Percentiles rank a stretch among this genome's conserved stretches.
phyloP scores from a whole-genome alignment of 2,888 invertebrate species.

The Chromoteleia sp. region DNA sequence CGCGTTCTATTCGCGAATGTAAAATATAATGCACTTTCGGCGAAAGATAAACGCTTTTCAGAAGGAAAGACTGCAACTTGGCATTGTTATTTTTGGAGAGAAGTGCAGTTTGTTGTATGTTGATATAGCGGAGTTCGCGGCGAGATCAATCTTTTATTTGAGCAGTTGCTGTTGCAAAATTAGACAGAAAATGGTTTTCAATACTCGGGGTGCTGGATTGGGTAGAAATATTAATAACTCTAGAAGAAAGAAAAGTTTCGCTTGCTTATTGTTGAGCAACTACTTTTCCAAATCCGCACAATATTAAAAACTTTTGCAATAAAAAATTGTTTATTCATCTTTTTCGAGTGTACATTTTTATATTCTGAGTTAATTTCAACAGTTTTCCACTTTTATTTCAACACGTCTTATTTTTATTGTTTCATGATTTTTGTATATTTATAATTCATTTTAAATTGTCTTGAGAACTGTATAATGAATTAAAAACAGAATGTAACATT shows the following conservation, averaged over 20 bases:
- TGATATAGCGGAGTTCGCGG: conserved; percentile 18
- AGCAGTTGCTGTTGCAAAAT: conserved; percentile 20
- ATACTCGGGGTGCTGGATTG: neutral
- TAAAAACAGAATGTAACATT: too few species aligned
- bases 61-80: neutral
- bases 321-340: too few species aligned
- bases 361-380: too few species aligned
- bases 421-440: too few species aligned
- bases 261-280: too few species aligned
- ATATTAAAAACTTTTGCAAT: too few species aligned
- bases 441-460: too few species aligned
- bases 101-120: conserved; percentile 40
- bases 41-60: conserved; percentile 17
- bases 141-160: conserved; percentile 39
- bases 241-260: neutral
- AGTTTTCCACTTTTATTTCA: too few species aligned
- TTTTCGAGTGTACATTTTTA: too few species aligned
- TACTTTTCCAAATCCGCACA: too few species aligned
- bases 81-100: conserved; percentile 34
- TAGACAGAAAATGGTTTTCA: neutral
- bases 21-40: conserved; percentile 32
- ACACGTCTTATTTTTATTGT: too few species aligned
- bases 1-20: conserved; percentile 21
- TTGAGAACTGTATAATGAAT: too few species aligned
- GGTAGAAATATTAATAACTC: conserved; percentile 6